Evolutionary conservation across 2,888 invertebrate species (phyloP).

Genomic region (Drosophila hawaiiensis): DNA sequence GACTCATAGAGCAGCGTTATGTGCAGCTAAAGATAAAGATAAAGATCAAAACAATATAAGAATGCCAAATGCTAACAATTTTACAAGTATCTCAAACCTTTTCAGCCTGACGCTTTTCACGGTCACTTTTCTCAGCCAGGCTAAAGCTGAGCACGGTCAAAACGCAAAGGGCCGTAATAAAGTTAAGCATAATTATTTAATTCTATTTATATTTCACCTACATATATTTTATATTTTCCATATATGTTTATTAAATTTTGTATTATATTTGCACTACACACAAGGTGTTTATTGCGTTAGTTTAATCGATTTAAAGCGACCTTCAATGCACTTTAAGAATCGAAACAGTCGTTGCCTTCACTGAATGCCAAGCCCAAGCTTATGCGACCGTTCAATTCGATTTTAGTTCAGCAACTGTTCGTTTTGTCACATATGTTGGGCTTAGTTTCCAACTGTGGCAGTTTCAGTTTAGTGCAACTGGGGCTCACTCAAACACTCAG

Average conservation of each 20-base stretch:
- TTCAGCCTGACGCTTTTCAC: conserved; percentile 44
- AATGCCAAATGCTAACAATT: background rate
- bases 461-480: conserved; percentile 27
- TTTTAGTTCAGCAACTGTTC: conserved; percentile 66
- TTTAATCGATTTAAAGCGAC: conserved; percentile 63
- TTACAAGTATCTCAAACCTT: conserved; percentile 39
- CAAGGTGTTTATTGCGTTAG: conserved; percentile 4
- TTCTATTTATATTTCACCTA: background rate
- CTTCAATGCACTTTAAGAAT: conserved; percentile 56
- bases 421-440: conserved; percentile 60
- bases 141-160: conserved; percentile 38
- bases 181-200: conserved; percentile 38
- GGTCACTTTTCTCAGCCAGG: conserved; percentile 33
- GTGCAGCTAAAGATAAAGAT: conserved; percentile 83
- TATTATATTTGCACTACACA: conserved; percentile 1
- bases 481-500: conserved; percentile 2
- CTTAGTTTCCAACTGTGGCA: conserved; percentile 51
- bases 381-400: conserved; percentile 67
- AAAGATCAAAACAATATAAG: background rate
- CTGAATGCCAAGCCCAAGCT: conserved; percentile 50
- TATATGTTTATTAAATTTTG: background rate
- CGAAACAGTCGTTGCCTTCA: conserved; percentile 20
- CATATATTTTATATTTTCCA: background rate
- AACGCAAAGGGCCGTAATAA: conserved; percentile 29
- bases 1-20: conserved; percentile 88